A percentile compares a stretch with the other conserved stretches of the same genome.
Conservation (phyloP, 1,140 invertebrate genomes). For the Aphidius ervi region DNA sequence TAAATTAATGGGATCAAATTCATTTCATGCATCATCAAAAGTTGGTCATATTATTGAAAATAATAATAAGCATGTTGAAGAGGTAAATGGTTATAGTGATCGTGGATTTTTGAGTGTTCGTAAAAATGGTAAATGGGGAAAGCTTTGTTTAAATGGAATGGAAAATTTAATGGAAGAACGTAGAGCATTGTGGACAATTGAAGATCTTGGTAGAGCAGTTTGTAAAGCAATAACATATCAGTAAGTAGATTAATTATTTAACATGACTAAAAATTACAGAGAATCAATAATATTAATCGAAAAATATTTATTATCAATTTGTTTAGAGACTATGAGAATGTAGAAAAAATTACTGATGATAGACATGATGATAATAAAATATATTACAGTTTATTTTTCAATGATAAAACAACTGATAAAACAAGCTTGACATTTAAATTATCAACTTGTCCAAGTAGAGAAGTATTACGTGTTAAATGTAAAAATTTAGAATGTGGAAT, state of each 20-base stretch:
- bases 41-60: conserved; percentile 19
- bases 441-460: conserved; percentile 59
- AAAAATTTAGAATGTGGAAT: conserved; percentile 70
- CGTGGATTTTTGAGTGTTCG: conserved; percentile 68
- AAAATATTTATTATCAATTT: conserved; percentile 28
- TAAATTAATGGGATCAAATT: conserved; percentile 18
- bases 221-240: conserved; percentile 74
- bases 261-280: conserved; percentile 1
- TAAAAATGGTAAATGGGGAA: conserved; percentile 74
- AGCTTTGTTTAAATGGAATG: conserved; percentile 58
- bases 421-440: conserved; percentile 63
- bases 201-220: conserved; percentile 70
- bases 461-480: conserved; percentile 67
- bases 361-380: conserved; percentile 37
- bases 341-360: conserved; percentile 52
- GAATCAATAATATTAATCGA: conserved; percentile 4
- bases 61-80: conserved; percentile 22
- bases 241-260: conserved; percentile 46
- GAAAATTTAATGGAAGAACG: conserved; percentile 31
- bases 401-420: conserved; percentile 45
- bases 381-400: conserved; percentile 52
- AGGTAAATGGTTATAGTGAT: conserved; percentile 45
- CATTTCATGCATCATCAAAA: conserved; percentile 27
- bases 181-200: conserved; percentile 55
- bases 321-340: conserved; percentile 52